A percentile compares a stretch with the other conserved stretches of the same genome.
These are phyloP conservation scores for Drosophila dunni DNA, from an alignment of 1,140 invertebrate species.

Conservation along the genomic window DNA sequence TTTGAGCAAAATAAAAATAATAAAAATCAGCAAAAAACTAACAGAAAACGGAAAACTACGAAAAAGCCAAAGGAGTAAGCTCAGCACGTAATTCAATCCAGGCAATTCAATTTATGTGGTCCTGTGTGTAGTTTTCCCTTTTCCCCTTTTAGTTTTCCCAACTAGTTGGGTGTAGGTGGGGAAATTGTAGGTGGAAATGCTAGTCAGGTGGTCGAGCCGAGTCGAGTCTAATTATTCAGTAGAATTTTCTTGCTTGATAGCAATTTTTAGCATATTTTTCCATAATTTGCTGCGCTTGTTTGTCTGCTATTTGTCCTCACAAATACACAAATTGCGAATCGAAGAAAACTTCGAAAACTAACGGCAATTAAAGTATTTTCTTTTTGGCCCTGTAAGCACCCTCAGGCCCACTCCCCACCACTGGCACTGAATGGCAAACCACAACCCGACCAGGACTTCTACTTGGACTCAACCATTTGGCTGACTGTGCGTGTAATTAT, in stretches of 20 bases:
- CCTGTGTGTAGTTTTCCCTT: constrained; percentile 16
- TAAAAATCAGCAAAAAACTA: constrained; percentile 50
- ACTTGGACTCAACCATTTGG: constrained; percentile 60
- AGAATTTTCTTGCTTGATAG: constrained; percentile 69
- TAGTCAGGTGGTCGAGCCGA: constrained; percentile 28
- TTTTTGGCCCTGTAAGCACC: constrained; percentile 38
- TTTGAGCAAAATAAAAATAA: constrained; percentile 21
- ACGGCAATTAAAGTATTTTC: constrained; percentile 81
- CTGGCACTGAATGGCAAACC: constrained; percentile 10
- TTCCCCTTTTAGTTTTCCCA: constrained; percentile 20
- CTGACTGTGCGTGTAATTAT: constrained; percentile 83
- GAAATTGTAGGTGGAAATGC: background rate
- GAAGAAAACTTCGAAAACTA: constrained; percentile 80
- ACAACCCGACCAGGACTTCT: constrained; percentile 48
- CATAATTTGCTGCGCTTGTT: constrained; percentile 78
- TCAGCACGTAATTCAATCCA: constrained; percentile 72
- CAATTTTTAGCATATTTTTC: constrained; percentile 64
- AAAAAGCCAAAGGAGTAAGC: constrained; percentile 50
- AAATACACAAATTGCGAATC: constrained; percentile 70
- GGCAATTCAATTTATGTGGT: constrained; percentile 50
- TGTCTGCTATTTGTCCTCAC: constrained; percentile 60
- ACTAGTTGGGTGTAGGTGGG: constrained; percentile 1
- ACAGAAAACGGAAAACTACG: constrained; percentile 36
- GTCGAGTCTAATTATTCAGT: constrained; percentile 63
- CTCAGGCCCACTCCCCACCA: background rate